These are phyloP conservation scores for Thaumetopoea pityocampa DNA, from an alignment of 1,140 invertebrate species.

Conservation along the genomic window DNA sequence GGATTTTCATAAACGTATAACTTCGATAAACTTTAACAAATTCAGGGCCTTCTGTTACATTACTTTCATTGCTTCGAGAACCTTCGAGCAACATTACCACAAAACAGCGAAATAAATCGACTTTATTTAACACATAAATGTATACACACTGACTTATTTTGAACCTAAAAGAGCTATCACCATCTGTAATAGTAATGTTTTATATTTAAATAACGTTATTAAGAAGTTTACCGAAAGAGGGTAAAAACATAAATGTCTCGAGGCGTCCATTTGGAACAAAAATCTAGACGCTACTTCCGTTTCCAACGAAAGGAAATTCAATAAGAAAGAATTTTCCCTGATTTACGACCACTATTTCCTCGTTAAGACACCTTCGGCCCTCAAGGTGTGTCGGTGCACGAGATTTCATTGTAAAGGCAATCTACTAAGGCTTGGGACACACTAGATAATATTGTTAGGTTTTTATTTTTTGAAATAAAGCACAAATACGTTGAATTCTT, in stretches of 20 bases:
- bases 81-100: constrained; percentile 1
- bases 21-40: constrained; percentile 20
- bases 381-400: constrained; percentile 46
- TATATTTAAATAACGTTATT: not conserved
- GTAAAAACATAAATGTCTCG: constrained; percentile 35
- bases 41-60: constrained; percentile 11
- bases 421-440: constrained; percentile 13
- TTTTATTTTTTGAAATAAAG: too few relatives aligned
- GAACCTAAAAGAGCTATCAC: not conserved
- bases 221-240: not conserved
- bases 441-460: too few relatives aligned
- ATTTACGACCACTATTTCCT: constrained; percentile 72
- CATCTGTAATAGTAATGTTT: not conserved
- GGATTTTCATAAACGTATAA: constrained; percentile 25
- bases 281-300: constrained; percentile 49
- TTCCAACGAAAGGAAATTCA: constrained; percentile 63
- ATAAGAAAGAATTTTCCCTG: constrained; percentile 68
- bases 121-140: not conserved
- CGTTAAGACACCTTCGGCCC: constrained; percentile 53
- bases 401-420: constrained; percentile 49
- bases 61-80: constrained; percentile 1
- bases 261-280: constrained; percentile 51
- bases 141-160: not conserved
- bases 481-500: too few relatives aligned
- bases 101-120: not conserved